A percentile compares a stretch with the other conserved stretches of the same genome.
Evolutionary conservation across 2,888 invertebrate genomes (phyloP).

Genomic region (Balanococcus diminutus): DNA sequence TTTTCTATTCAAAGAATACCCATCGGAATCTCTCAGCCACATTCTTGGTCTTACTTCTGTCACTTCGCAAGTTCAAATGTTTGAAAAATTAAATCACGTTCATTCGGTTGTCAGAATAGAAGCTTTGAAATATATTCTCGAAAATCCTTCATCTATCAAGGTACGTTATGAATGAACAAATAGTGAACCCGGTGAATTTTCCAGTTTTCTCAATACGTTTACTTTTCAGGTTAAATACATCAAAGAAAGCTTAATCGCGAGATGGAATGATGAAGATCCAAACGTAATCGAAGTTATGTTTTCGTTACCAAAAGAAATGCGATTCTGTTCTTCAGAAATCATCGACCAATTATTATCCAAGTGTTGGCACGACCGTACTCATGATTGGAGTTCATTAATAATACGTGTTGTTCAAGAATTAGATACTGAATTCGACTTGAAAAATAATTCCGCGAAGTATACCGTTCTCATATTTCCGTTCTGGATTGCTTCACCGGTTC

Average conservation of each 20-base stretch:
- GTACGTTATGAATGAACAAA: constrained; percentile 62
- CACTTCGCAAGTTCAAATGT: constrained; percentile 39
- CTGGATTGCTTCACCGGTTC: background rate
- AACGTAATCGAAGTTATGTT: constrained; percentile 67
- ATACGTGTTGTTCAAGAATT: background rate
- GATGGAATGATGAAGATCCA: constrained; percentile 70
- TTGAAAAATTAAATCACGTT: constrained; percentile 71
- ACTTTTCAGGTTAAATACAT: constrained; percentile 28
- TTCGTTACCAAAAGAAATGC: constrained; percentile 58
- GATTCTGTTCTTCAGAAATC: constrained; percentile 12
- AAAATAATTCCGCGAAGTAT: background rate
- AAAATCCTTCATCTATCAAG: constrained; percentile 68
- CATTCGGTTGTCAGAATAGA: constrained; percentile 70
- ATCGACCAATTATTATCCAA: constrained; percentile 28
- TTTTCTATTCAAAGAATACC: background rate
- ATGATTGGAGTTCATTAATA: constrained; percentile 26
- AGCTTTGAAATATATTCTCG: constrained; percentile 71
- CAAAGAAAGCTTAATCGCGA: constrained; percentile 38
- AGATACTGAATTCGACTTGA: background rate
- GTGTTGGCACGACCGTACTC: constrained; percentile 24
- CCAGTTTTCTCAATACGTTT: constrained; percentile 60
- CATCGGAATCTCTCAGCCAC: constrained; percentile 19
- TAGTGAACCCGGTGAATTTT: constrained; percentile 65
- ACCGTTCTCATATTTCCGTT: constrained; percentile 33
- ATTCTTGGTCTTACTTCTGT: constrained; percentile 51